Base-by-base conservation (phyloP, 2,113 vertebrate genomes). In the Pseudonaja textilis region DNA sequence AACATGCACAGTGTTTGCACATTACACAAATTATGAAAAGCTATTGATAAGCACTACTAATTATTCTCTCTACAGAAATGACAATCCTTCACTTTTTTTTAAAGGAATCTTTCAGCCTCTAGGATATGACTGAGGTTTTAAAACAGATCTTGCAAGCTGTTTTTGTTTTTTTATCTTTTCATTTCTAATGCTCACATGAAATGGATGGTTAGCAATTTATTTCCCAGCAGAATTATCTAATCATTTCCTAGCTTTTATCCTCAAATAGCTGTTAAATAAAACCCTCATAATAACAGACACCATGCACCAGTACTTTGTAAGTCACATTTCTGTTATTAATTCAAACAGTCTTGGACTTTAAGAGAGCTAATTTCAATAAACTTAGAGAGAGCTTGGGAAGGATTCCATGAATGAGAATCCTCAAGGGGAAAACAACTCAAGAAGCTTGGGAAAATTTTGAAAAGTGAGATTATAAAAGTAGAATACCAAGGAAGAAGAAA, bases 1-100 rank as follows among this genome's bases (percentile, higher is more conserved):
- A 85, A 95, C 85, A 26, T 95, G 93, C 96, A 94, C 26, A 90
- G 0, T 92, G 12, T 69, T n/a, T 42, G 34, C n/a, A 26, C 59
- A 55, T 88, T 96, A 92, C 23, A 93, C 23, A 34, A 54, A 74
- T 9, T 55, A 26, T 81, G 29, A 50, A 56, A 47, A 88, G 6
- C 39, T 64, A 88, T 0, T 0, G 89, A 87, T 88, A 91, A 96
- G 45, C 0, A 89, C 0, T 50, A 91, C 89, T 59, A 34, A 47
- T 93, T 92, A 89, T 94, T 94, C 85, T 0, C 4, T 95, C 26
- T 89, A 45, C 4, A 74, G 3, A 91, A 88, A 93, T 42, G 18
- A 74, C 9, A 16, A 94, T 95, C 47, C 26, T 54, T 81, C 34
- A 45, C 11, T 16, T 59, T 88, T 52, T 29, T 7, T 34, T 29